A percentile compares a stretch with the other conserved stretches of the same genome.
phyloP scores from a whole-genome alignment of 2,888 invertebrate genomes.

The Phaonia tiefii region DNA sequence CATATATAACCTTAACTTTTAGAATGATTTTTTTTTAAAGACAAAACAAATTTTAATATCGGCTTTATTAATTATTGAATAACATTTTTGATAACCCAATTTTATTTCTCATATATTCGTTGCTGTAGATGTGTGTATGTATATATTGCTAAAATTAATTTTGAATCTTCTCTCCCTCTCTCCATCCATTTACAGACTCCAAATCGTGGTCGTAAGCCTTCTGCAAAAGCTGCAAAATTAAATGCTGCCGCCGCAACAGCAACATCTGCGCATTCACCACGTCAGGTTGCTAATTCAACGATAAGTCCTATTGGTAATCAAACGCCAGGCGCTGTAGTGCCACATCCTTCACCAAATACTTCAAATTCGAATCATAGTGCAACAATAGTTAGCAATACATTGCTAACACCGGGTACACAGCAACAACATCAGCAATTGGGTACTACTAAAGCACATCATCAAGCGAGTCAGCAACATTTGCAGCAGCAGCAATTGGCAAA shows the following conservation, averaged over 20 bases:
- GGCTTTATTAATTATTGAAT: no score
- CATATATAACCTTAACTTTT: no score
- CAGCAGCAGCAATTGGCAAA: slow-evolving; percentile 54
- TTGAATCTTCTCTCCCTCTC: slow-evolving; percentile 1
- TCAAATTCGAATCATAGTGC: slow-evolving; percentile 69
- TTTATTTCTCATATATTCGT: no score
- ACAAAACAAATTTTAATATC: no score
- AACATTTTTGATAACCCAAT: no score
- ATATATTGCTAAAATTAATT: no score
- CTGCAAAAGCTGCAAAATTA: slow-evolving; percentile 78
- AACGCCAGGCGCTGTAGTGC: slow-evolving; percentile 75
- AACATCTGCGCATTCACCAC: slow-evolving; percentile 75
- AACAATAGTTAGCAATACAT: slow-evolving; percentile 50
- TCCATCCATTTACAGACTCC: slow-evolving; percentile 71
- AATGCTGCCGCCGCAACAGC: slow-evolving; percentile 75
- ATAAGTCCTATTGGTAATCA: slow-evolving; percentile 75
- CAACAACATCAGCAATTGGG: slow-evolving; percentile 62
- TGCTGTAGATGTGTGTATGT: no score
- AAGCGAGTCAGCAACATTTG: slow-evolving; percentile 57
- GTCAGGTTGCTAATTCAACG: slow-evolving; percentile 69
- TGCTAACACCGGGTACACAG: slow-evolving; percentile 54
- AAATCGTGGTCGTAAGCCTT: slow-evolving; percentile 77
- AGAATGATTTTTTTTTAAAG: no score
- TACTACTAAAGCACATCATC: slow-evolving; percentile 61
- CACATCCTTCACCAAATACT: slow-evolving; percentile 78